Base-by-base conservation (phyloP, 2,113 vertebrate species). In the Apodemus speciosus region DNA sequence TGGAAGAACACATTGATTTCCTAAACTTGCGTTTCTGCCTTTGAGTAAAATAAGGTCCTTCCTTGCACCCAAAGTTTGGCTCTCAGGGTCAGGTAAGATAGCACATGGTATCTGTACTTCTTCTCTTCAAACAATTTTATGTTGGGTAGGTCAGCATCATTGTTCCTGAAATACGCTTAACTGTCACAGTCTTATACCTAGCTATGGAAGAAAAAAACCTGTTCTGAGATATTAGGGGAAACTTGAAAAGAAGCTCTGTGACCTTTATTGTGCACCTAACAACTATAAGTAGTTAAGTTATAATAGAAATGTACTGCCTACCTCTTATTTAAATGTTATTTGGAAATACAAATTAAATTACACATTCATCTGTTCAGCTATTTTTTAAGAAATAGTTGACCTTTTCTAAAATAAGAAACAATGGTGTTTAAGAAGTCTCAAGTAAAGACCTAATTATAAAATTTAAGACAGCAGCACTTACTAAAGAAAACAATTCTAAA, bases 311-410 rank as follows among this genome's bases (percentile, higher is more conserved):
- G 66, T 91, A 83, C 89, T 32, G 10, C 11, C 73, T 16, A 21
- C 53, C 71, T 89, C 14, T 83, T 76, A 90, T 66, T 94, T 72
- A 87, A 90, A n/a, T 69, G 9, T 90, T 90, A 90, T 92, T 94
- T 66, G 43, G 76, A 91, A 94, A 58, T 76, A 76, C 1, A 7
- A 71, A 38, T 69, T 18, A 90, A 84, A 90, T 62, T 80, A 18
- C 53, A n/a, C 53, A 43, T 73, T 88, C 56, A 71, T 84, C 15
- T 66, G 64, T 56, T 46, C 13, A 46, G 27, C 43, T 94, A 71
- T 88, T 88, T 93, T 11, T 81, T 69, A 92, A n/a, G 76, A 90
- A 85, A 72, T 38, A 3, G 75, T 73, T 92, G 43, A 69, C 25
- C 2, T 49, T 94, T 92, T 86, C 60, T 72, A 94, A 93, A 85